Percentiles rank a stretch among this genome's conserved stretches.
Conservation (phyloP, 2,113 vertebrate genomes). For the Dipodomys ordii region DNA sequence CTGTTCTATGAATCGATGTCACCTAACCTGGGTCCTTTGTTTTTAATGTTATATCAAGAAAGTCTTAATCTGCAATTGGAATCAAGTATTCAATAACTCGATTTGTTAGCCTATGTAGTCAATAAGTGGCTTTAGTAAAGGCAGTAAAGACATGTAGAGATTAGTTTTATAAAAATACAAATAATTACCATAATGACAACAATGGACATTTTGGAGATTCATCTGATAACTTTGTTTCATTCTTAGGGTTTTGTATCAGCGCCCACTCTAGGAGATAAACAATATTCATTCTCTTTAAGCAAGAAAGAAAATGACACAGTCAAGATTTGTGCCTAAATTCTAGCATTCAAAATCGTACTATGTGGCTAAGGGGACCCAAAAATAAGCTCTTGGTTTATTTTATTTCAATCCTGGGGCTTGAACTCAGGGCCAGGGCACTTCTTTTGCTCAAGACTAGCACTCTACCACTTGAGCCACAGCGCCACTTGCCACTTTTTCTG, state of each 20-base stretch:
- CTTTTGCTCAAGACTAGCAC: too few relatives aligned
- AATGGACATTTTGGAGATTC: background rate
- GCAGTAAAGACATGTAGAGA: background rate
- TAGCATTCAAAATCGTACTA: background rate
- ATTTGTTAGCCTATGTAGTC: background rate
- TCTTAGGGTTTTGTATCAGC: background rate
- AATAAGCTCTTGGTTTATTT: background rate
- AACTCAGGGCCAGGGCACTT: too few relatives aligned
- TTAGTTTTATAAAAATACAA: background rate
- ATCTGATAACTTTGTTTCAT: background rate
- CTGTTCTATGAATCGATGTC: too few relatives aligned
- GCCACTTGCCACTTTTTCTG: too few relatives aligned
- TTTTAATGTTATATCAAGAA: background rate
- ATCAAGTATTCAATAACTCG: background rate
- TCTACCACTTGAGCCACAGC: too few relatives aligned
- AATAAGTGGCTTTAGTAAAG: background rate
- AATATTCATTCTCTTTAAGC: background rate
- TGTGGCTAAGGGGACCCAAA: background rate
- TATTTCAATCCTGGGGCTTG: too few relatives aligned
- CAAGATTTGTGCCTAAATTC: background rate
- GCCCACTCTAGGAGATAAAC: background rate
- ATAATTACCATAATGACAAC: background rate
- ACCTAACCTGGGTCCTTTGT: background rate
- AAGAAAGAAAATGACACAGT: background rate
- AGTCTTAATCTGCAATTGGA: background rate